Evolutionary conservation across 2,888 invertebrate genomes (phyloP), one percentile per base, ranked within the genome.

Genomic region (Hybos culiciformis): DNA sequence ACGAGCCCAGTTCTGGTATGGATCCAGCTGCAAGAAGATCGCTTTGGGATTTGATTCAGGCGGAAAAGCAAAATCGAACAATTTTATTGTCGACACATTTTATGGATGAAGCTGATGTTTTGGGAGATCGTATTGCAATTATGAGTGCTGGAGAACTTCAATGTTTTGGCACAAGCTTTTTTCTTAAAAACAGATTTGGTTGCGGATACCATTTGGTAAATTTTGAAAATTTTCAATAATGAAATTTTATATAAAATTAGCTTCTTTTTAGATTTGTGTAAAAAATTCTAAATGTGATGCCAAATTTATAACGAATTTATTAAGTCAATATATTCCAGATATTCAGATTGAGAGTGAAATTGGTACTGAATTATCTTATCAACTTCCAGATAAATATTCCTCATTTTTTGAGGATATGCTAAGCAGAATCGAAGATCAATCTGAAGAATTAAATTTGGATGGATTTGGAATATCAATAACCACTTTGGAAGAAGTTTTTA

Each of bases 401-500:
- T 57, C 69, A 34, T 55, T 67, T 11, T 85, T 85, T 59, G 79
- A 83, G 55, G 61, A 67, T 9, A 74, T 87, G 72, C 71, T 88
- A 44, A 66, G 66, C 17, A 75, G 79, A 39, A 63, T 88, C 23
- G 86, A 87, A 59, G 57, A 59, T 0, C 69, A 74, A 20, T 71
- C 72, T 8, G 58, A 65, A 0, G 59, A 60, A 1, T 68, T 88
- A 17, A 75, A 76, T 15, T 75, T 85, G 40, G 74, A 74, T 46
- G 83, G 85, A 56, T 91, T 83, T 60, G 91, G 91, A 5, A 77
- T 88, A 17, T 77, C 84, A 5, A 77, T 88, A 12, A 87, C 90
- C 3, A 85, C 88, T 0, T 70, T 92, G 66, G 91, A 91, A 67
- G 91, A 92, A 66, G 90, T 91, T 0, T 87, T 88, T 57, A 77